Base-by-base conservation (phyloP, 2,888 invertebrate species). In the Cheilosia scutellata region DNA sequence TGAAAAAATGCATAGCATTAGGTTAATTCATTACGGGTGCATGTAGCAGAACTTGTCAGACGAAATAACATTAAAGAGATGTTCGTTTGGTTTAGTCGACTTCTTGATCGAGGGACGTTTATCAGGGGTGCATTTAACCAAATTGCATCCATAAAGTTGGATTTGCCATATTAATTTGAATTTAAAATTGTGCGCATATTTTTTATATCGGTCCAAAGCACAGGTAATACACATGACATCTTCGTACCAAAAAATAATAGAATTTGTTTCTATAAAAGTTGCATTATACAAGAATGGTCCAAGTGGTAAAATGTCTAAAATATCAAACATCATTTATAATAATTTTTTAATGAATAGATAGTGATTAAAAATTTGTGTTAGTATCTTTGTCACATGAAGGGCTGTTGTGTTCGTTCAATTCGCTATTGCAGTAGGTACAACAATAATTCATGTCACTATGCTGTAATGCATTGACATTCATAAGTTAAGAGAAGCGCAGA, bases 11-110 rank as follows among this genome's bases (percentile, higher is more conserved):
- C 25, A 37, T 37, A 27, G 1, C 25, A 55, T 44, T 33, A 13
- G 31, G 33, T 33, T 31, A 44, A 33, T 57, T 13, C n/a, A 57
- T 25, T 33, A 33, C 20, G 57, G 4, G 13, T 68, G 31, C 40
- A 68, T 20, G 11, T 7, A 20, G n/a, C 68, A 65, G 5, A 33
- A 57, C 20, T 57, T 57, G 6, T 44, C 20, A 57, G 33, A 57
- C 31, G 25, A 27, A 53, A 29, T 66, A 53, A 42, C 40, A 66
- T 66, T 66, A 29, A 53, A 70, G 33, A 33, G 6, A 55, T 44
- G 31, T n/a, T 29, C 31, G 20, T 16, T 4, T n/a, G 16, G 40
- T 66, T 66, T 42, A 44, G 42, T 70, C n/a, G 29, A 44, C 7
- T 42, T 44, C 7, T 44, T 42, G 16, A 13, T 66, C 42, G 29